A percentile compares a stretch with the other conserved stretches of the same genome.
These are phyloP conservation scores for Balearica regulorum DNA, from an alignment of 2,797 vertebrate species.

Conservation along the genomic window DNA sequence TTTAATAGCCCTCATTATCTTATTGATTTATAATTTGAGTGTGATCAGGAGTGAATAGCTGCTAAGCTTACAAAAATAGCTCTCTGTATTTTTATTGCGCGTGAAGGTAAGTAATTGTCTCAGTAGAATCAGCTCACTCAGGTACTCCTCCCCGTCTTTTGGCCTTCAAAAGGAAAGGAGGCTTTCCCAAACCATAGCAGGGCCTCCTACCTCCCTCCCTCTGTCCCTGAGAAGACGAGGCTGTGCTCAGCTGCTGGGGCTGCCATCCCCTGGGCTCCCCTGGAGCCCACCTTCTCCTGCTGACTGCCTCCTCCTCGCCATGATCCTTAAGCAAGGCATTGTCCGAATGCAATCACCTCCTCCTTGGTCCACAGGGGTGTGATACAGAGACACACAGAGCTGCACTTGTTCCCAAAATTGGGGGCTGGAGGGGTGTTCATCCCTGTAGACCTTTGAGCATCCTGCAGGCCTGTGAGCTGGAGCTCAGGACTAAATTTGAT, in stretches of 20 bases:
- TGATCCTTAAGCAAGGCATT: background rate
- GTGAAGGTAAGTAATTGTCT: background rate
- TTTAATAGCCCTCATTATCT: background rate
- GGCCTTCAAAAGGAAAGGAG: background rate
- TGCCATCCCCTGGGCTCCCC: background rate
- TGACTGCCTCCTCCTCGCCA: background rate
- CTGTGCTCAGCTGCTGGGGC: background rate
- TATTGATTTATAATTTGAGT: background rate
- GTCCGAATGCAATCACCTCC: fast-evolving
- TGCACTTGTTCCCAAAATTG: background rate
- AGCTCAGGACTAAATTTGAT: background rate
- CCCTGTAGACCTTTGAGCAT: fast-evolving
- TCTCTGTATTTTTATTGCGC: background rate
- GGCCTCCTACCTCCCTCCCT: background rate
- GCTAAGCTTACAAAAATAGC: background rate
- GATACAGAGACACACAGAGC: no score
- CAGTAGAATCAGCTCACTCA: background rate
- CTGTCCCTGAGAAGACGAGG: background rate
- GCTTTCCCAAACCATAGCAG: background rate
- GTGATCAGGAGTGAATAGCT: background rate
- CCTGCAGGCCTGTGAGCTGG: background rate
- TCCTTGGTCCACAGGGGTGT: background rate
- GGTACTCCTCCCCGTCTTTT: background rate
- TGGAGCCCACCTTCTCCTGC: background rate
- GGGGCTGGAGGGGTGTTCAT: background rate